Evolutionary conservation across 1,140 invertebrate species (phyloP).

Genomic region (Drosophila ercepeae): DNA sequence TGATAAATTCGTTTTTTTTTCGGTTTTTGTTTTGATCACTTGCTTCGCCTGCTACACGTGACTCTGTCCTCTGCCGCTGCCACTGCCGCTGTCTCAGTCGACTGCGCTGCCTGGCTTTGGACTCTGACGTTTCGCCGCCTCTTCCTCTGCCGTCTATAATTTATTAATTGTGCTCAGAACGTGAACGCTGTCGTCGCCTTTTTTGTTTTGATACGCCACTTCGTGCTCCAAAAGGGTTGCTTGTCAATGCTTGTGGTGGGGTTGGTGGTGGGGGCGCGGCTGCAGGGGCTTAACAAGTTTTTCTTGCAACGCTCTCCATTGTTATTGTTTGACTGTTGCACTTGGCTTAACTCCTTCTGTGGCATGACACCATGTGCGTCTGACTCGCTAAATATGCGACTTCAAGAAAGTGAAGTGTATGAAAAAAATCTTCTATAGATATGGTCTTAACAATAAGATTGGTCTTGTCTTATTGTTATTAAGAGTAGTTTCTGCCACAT

Average conservation of each 20-base stretch:
- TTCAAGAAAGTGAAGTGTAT: too few relatives aligned
- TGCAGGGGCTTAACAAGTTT: constrained; percentile 34
- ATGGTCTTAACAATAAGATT: too few relatives aligned
- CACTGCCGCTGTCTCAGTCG: constrained; percentile 35
- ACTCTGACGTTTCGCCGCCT: constrained; percentile 9
- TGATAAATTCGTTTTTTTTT: constrained; percentile 82
- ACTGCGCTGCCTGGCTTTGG: constrained; percentile 10
- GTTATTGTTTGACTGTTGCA: constrained; percentile 32
- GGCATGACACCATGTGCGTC: not conserved
- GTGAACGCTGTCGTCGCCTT: constrained; percentile 41
- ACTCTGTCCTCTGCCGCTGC: constrained; percentile 57
- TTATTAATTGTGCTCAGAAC: constrained; percentile 80
- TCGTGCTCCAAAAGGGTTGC: constrained; percentile 65
- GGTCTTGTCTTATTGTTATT: too few relatives aligned
- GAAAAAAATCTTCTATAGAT: too few relatives aligned
- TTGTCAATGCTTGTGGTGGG: constrained; percentile 27
- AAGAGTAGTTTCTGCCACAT: too few relatives aligned
- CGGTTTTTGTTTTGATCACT: constrained; percentile 80
- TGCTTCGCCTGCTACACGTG: constrained; percentile 66
- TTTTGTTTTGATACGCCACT: constrained; percentile 75
- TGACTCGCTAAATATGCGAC: not conserved
- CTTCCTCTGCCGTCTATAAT: constrained; percentile 66
- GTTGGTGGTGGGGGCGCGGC: constrained; percentile 13
- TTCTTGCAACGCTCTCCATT: not conserved
- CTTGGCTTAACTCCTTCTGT: constrained; percentile 30